Evolutionary conservation across 2,113 vertebrate species (phyloP).

Genomic region (Salvator merianae): DNA sequence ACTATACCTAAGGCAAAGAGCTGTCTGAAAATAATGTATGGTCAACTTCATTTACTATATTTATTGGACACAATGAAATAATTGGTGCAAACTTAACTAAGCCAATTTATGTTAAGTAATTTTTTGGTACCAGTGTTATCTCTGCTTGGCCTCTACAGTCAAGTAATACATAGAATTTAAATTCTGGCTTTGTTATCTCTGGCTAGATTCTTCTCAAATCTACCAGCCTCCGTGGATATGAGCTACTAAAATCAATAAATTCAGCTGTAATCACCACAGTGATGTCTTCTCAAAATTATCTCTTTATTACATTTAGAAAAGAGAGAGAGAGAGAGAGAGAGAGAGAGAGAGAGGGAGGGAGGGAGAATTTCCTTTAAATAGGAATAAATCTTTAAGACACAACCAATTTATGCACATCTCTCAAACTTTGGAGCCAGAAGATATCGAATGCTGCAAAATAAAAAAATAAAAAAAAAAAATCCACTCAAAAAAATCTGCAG

Average conservation of each 20-base stretch:
- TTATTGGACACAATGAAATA: no score
- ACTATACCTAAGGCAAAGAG: no score
- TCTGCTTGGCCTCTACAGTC: background rate
- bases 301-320: slow-evolving; percentile 29
- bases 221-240: background rate
- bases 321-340: no score
- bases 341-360: background rate
- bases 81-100: no score
- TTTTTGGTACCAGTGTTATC: no score
- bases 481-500: slow-evolving; percentile 68
- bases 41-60: background rate
- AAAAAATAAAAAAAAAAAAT: slow-evolving; percentile 48
- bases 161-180: background rate
- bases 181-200: background rate
- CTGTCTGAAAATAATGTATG: background rate
- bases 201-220: background rate
- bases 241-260: background rate
- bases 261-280: background rate
- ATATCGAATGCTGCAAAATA: slow-evolving; percentile 54
- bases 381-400: slow-evolving; percentile 48
- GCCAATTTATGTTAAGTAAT: no score
- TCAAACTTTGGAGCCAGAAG: slow-evolving; percentile 63
- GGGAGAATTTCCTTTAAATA: slow-evolving; percentile 19
- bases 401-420: slow-evolving; percentile 42
- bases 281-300: slow-evolving; percentile 16